phyloP scores from a whole-genome alignment of 2,113 vertebrate genomes.

The Acanthisitta chloris region DNA sequence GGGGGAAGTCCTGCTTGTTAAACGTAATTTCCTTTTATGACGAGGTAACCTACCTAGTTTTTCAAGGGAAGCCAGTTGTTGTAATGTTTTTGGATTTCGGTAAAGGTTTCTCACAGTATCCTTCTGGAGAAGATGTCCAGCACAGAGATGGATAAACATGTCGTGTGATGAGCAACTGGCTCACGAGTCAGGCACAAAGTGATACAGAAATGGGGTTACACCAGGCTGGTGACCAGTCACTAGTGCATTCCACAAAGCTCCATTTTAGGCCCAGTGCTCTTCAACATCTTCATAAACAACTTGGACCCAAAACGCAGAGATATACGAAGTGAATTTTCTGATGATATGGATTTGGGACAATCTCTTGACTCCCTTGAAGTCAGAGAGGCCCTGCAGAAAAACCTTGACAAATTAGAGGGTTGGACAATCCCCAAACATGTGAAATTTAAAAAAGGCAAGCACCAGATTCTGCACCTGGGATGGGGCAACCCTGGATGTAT shows the following conservation, averaged over 20 bases:
- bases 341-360: background rate
- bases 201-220: background rate
- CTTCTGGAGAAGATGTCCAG: background rate
- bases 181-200: background rate
- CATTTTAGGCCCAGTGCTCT: background rate
- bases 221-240: background rate
- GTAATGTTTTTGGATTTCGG: background rate
- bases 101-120: background rate
- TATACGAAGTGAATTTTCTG: background rate
- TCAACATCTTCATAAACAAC: background rate
- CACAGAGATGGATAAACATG: background rate
- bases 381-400: background rate
- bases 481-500: too few species aligned
- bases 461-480: too few species aligned
- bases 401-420: too few species aligned
- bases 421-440: background rate
- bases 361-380: fast-evolving
- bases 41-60: background rate
- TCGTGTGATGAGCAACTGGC: background rate
- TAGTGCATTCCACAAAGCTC: background rate
- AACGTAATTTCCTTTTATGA: background rate
- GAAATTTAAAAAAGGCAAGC: too few species aligned
- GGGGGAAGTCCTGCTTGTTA: background rate
- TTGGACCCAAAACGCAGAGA: background rate
- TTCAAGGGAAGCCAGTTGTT: background rate